Conservation (phyloP, 2,888 invertebrate species). For the Drosophila mercatorum region DNA sequence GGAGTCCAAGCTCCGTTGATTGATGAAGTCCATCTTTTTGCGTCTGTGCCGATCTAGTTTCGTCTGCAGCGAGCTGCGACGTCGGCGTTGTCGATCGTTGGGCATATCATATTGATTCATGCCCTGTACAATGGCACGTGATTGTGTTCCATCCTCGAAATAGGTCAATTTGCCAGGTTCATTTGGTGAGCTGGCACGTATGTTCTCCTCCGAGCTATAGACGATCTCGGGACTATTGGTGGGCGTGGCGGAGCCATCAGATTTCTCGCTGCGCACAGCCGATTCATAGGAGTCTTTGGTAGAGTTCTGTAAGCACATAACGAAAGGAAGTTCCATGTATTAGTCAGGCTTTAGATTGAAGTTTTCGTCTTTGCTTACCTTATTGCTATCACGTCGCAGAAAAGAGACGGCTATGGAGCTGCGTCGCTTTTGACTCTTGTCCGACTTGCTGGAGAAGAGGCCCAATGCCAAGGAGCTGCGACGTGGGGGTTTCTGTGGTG, state of each 20-base stretch:
- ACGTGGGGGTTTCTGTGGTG: constrained; percentile 82
- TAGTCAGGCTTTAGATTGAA: not conserved
- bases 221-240: constrained; percentile 78
- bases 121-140: constrained; percentile 72
- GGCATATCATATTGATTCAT: constrained; percentile 71
- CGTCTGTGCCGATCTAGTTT: constrained; percentile 84
- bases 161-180: constrained; percentile 79
- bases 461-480: constrained; percentile 84
- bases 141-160: constrained; percentile 80
- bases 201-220: constrained; percentile 81
- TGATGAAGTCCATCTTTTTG: constrained; percentile 81
- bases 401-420: constrained; percentile 85
- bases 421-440: constrained; percentile 83
- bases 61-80: constrained; percentile 84
- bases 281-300: constrained; percentile 84
- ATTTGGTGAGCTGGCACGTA: constrained; percentile 82
- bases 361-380: constrained; percentile 69
- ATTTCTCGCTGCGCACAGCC: constrained; percentile 83
- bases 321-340: not conserved
- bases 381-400: constrained; percentile 82
- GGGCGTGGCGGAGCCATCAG: constrained; percentile 80
- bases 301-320: constrained; percentile 63
- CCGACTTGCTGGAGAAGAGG: constrained; percentile 81
- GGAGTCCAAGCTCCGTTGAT: constrained; percentile 74
- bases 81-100: constrained; percentile 83